Evolutionary conservation across 2,888 invertebrate genomes (phyloP), one percentile per base, ranked within the genome.

Genomic region (Teleiodes luculella): DNA sequence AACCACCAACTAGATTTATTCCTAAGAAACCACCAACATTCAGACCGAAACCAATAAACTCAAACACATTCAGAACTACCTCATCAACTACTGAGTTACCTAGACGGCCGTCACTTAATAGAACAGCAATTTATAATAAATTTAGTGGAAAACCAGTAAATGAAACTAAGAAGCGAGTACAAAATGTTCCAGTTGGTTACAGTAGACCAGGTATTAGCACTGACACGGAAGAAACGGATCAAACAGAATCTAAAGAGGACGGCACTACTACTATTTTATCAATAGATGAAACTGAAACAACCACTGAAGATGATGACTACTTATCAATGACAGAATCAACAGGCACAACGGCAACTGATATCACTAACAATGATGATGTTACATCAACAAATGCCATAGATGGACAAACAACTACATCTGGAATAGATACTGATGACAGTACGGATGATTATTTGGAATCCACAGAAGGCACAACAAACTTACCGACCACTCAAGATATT

Each of bases 51-150:
- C 60, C 79, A 10, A 65, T 89, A 3, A 86, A 86, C 63, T 83
- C 89, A 28, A 83, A 86, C 59, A 83, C 84, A n/a, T 85, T 86
- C 59, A 82, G 86, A 69, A 75, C 86, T 45, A 78, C 86, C n/a
- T 78, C 85, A 8, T 68, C 78, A 3, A 87, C 88, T 3, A 89
- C 88, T 16, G 83, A 84, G 63, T 53, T 86, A 47, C 86, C 88
- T 1, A 81, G 68, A 64, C 71, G 68, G n/a, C 63, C 77, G 45
- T 65, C 65, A 49, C 80, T 78, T 71, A 88, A 86, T 46, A 80
- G 74, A 63, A 83, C 86, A n/a, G 61, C 65, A 8, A 63, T 78
- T 2, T 76, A 70, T 36, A 84, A 72, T 53, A 80, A 83, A 66
- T 79, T 85, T 63, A 62, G 71, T 43, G 65, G 70, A 31, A 83